Conservation (phyloP, 2,113 vertebrate species). For the Emydura subglobosa region DNA sequence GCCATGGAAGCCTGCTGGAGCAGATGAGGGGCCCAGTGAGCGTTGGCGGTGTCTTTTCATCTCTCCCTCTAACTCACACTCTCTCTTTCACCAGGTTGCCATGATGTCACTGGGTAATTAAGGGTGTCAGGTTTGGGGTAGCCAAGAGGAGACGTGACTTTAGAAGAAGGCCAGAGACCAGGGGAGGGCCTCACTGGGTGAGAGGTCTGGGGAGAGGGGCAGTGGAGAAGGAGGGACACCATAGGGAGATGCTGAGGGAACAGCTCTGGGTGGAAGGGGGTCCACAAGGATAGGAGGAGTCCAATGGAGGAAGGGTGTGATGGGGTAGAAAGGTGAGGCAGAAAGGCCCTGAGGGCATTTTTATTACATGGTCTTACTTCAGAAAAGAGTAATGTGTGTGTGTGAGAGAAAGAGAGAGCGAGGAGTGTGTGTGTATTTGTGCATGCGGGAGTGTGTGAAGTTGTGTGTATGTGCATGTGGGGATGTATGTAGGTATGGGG, state of each 20-base stretch:
- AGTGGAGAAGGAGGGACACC: not conserved
- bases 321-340: not conserved
- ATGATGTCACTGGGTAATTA: conserved; percentile 16
- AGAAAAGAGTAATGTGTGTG: not conserved
- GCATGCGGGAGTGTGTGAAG: too few relatives aligned
- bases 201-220: not conserved
- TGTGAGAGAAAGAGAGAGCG: too few relatives aligned
- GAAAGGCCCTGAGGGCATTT: not conserved
- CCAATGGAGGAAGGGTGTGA: fast-evolving
- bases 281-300: not conserved
- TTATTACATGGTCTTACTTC: not conserved
- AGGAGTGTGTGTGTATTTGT: too few relatives aligned
- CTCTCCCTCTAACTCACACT: not conserved
- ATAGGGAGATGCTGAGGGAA: not conserved
- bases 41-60: conserved; percentile 22
- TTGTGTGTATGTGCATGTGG: not conserved
- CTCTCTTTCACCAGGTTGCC: conserved; percentile 23
- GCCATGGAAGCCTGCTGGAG: not conserved
- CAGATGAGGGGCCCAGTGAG: not conserved
- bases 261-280: not conserved
- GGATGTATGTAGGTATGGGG: not conserved
- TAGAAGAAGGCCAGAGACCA: not conserved
- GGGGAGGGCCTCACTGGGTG: not conserved
- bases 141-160: conserved; percentile 27
- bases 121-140: conserved; percentile 7